phyloP scores from a whole-genome alignment of 1,140 invertebrate species.

The Orchestia grillus region DNA sequence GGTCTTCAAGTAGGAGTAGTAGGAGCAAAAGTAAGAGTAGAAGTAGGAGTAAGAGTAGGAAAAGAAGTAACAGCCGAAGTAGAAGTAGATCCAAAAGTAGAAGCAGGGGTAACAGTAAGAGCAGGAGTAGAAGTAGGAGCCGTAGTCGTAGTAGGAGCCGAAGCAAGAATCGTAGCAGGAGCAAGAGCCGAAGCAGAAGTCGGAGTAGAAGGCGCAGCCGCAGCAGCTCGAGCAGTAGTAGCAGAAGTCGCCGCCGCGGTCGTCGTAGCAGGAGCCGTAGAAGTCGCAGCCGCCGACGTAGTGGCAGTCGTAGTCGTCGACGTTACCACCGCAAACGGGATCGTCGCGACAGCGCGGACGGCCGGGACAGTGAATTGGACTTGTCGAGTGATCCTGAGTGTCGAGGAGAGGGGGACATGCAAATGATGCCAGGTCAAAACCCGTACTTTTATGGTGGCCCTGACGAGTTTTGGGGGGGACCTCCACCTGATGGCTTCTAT shows the following conservation, averaged over 20 bases:
- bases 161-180: not conserved
- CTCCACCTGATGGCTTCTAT: slow-evolving; percentile 37
- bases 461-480: slow-evolving; percentile 20
- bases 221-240: slow-evolving; percentile 16
- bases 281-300: slow-evolving; percentile 46
- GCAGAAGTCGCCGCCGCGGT: not conserved
- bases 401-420: slow-evolving; percentile 2
- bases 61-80: not conserved
- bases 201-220: not conserved
- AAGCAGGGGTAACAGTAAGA: not conserved
- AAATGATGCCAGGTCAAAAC: slow-evolving; percentile 48
- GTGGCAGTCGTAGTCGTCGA: not conserved
- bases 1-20: not conserved
- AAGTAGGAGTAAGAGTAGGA: not conserved
- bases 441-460: slow-evolving; percentile 34
- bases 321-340: slow-evolving; percentile 1
- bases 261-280: slow-evolving; percentile 48
- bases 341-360: not conserved
- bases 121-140: not conserved
- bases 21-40: slow-evolving; percentile 11
- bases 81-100: slow-evolving; percentile 37
- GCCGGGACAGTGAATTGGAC: slow-evolving; percentile 28
- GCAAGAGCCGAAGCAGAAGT: slow-evolving; percentile 3
- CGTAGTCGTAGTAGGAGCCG: not conserved
- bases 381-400: slow-evolving; percentile 42